phyloP scores from a whole-genome alignment of 2,888 invertebrate genomes.

The Ennomos fuscantarius region DNA sequence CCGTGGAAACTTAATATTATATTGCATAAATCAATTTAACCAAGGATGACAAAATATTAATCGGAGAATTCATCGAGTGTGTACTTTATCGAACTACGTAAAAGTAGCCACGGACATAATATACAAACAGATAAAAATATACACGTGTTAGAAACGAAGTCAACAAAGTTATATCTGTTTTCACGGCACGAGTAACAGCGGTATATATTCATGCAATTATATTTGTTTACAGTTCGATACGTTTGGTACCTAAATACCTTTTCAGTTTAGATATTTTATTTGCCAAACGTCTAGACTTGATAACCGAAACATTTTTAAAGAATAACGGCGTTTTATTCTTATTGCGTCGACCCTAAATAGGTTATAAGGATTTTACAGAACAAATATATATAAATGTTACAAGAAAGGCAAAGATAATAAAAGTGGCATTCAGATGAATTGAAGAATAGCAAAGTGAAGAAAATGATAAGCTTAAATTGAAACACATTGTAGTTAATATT shows the following conservation, averaged over 20 bases:
- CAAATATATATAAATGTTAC: too few species aligned
- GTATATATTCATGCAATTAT: conserved; percentile 9
- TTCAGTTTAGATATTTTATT: conserved; percentile 6
- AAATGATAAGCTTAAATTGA: not conserved
- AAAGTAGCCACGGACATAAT: conserved; percentile 27
- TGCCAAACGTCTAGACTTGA: conserved; percentile 20
- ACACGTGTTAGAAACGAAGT: conserved; percentile 53
- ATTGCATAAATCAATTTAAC: not conserved
- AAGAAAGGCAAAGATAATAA: too few species aligned
- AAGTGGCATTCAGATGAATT: too few species aligned
- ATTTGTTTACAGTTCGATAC: conserved; percentile 22
- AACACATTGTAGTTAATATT: not conserved
- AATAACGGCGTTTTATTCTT: not conserved
- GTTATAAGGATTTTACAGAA: too few species aligned
- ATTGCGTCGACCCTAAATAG: not conserved
- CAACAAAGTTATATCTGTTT: conserved; percentile 48
- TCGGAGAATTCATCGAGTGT: not conserved
- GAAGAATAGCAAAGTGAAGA: too few species aligned
- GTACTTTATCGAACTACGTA: conserved; percentile 9
- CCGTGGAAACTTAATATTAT: not conserved
- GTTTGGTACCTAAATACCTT: conserved; percentile 1
- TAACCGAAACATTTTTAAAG: conserved; percentile 6
- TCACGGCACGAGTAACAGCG: conserved; percentile 36
- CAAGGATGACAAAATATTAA: not conserved
- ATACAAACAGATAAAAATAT: conserved; percentile 48